phyloP scores from a whole-genome alignment of 2,113 vertebrate genomes.

The Mastomys natalensis region DNA sequence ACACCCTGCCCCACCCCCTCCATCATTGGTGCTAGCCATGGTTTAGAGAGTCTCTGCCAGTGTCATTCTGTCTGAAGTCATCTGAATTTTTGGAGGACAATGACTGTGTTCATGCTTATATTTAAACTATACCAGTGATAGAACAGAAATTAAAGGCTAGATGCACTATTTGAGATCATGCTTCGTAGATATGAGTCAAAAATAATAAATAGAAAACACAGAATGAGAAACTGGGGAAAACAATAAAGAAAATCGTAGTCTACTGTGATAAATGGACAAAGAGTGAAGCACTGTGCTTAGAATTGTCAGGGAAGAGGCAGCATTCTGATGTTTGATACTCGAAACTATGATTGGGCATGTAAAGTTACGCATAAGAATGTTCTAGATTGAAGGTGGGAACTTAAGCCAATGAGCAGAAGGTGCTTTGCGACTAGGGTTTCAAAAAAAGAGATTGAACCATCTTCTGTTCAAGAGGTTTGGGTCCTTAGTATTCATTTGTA shows the following conservation, averaged over 20 bases:
- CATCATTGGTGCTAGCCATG: not conserved
- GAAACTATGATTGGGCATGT: not conserved
- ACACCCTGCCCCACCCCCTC: not conserved
- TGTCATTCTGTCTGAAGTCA: not conserved
- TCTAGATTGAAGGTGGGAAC: not conserved
- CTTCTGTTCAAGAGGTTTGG: not conserved
- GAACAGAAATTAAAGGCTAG: not conserved
- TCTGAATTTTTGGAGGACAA: not conserved
- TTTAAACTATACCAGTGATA: not conserved
- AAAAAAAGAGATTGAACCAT: not conserved
- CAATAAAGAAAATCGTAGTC: not conserved
- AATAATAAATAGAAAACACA: not conserved
- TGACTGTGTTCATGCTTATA: not conserved
- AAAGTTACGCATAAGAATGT: not conserved
- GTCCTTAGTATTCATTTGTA: not conserved
- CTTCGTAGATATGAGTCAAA: not conserved
- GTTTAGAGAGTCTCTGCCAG: not conserved
- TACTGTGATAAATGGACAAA: not conserved
- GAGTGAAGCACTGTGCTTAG: not conserved
- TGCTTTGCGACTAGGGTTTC: not conserved
- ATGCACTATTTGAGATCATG: not conserved
- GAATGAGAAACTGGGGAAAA: not conserved
- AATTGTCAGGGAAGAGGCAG: not conserved
- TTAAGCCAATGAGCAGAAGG: not conserved
- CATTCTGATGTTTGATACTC: too few species aligned